phyloP scores from a whole-genome alignment of 2,888 invertebrate genomes.

The Copidosoma aretas region DNA sequence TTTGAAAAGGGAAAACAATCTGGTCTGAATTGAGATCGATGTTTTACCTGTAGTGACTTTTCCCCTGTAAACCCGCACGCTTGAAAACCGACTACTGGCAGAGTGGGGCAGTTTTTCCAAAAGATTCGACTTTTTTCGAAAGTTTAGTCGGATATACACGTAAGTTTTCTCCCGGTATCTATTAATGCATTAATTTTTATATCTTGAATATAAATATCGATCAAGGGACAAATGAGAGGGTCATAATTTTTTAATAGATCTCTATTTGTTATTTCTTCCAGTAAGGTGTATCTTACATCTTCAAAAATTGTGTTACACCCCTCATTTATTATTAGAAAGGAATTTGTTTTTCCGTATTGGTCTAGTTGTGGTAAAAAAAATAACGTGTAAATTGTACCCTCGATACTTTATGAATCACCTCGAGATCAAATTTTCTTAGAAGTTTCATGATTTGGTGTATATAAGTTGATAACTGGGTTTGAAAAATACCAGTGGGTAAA shows the following conservation, averaged over 20 bases:
- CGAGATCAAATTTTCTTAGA: too few relatives aligned
- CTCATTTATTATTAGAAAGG: too few relatives aligned
- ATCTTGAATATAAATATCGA: background rate
- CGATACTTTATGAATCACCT: too few relatives aligned
- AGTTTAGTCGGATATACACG: slow-evolving; percentile 20
- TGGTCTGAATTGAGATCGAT: slow-evolving; percentile 9
- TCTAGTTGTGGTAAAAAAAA: too few relatives aligned
- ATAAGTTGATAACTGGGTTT: too few relatives aligned
- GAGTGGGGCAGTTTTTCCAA: background rate
- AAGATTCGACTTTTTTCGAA: background rate
- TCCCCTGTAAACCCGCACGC: slow-evolving; percentile 1
- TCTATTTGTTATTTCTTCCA: too few relatives aligned
- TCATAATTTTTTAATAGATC: too few relatives aligned
- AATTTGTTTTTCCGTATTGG: too few relatives aligned
- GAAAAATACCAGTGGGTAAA: too few relatives aligned
- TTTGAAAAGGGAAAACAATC: too few relatives aligned
- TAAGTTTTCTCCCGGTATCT: slow-evolving; percentile 25
- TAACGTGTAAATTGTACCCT: too few relatives aligned
- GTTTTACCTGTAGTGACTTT: slow-evolving; percentile 12
- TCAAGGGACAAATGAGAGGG: background rate
- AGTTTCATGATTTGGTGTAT: too few relatives aligned
- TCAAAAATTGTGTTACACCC: background rate
- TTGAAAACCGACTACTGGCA: background rate
- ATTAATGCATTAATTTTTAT: slow-evolving; percentile 4
- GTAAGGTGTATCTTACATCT: background rate